Percentiles rank a stretch among this genome's conserved stretches.
phyloP scores from a whole-genome alignment of 2,113 vertebrate genomes.

The Guaruba guarouba region DNA sequence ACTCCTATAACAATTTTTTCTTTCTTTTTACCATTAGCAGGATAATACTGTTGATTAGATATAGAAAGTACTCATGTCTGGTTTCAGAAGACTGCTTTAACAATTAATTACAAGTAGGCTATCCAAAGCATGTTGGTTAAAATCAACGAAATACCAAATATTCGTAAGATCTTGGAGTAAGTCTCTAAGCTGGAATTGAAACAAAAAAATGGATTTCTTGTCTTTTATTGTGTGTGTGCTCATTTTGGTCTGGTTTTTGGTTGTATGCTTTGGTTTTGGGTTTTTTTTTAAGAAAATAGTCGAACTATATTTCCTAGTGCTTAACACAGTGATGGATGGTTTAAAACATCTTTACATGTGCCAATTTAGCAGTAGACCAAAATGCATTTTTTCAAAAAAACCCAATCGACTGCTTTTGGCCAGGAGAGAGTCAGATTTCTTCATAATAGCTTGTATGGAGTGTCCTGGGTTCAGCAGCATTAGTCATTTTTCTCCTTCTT shows the following conservation, averaged over 20 bases:
- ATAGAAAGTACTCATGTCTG: neutral
- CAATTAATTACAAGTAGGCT: neutral
- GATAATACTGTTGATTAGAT: neutral
- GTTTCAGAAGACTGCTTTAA: neutral
- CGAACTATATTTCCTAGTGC: neutral
- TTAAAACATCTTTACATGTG: neutral
- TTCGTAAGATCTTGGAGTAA: neutral
- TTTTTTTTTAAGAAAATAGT: neutral
- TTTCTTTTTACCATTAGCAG: neutral
- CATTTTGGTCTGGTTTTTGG: accelerated
- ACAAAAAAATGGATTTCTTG: neutral
- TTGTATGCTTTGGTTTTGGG: too few relatives aligned
- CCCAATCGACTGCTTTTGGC: neutral
- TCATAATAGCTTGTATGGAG: neutral
- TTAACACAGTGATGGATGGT: neutral
- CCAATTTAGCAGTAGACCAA: neutral
- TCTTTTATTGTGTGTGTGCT: neutral
- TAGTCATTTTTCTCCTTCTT: too few relatives aligned
- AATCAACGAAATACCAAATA: neutral
- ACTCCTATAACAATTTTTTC: neutral
- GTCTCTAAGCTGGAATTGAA: neutral
- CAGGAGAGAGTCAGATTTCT: neutral
- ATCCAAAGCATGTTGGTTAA: neutral
- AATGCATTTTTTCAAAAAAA: neutral
- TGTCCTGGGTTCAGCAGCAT: too few relatives aligned